These are phyloP conservation scores for Panthera leo DNA, from an alignment of 2,113 vertebrate genomes.

Conservation along the genomic window DNA sequence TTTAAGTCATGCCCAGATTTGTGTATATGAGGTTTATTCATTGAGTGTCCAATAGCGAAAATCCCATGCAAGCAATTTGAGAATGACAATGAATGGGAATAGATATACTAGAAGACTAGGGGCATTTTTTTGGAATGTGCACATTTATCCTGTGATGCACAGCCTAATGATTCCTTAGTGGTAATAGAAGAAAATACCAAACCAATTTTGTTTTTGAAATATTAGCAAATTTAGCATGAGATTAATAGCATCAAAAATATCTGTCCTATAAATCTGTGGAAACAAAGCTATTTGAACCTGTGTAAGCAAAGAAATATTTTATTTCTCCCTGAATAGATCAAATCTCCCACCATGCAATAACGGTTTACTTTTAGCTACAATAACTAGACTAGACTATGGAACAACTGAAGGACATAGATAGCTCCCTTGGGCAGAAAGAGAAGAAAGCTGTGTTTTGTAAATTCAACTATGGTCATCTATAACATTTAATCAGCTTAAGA, in stretches of 20 bases:
- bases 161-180: constrained; percentile 26
- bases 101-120: background rate
- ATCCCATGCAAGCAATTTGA: background rate
- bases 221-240: constrained; percentile 27
- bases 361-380: constrained; percentile 18
- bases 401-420: background rate
- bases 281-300: background rate
- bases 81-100: background rate
- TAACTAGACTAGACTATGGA: background rate
- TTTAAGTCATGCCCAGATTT: background rate
- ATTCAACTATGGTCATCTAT: background rate
- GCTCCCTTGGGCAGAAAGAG: background rate
- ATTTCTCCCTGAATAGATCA: background rate
- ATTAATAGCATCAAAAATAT: constrained; percentile 31
- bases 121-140: background rate
- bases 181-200: constrained; percentile 18
- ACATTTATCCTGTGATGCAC: background rate
- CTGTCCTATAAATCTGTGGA: background rate
- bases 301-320: constrained; percentile 43
- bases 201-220: constrained; percentile 58
- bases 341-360: constrained; percentile 24
- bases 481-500: constrained; percentile 24
- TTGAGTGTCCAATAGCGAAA: background rate
- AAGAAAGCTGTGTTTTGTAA: background rate
- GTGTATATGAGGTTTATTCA: background rate